Base-by-base conservation (phyloP, 2,797 vertebrate species). In the Myiothlypis coronata region DNA sequence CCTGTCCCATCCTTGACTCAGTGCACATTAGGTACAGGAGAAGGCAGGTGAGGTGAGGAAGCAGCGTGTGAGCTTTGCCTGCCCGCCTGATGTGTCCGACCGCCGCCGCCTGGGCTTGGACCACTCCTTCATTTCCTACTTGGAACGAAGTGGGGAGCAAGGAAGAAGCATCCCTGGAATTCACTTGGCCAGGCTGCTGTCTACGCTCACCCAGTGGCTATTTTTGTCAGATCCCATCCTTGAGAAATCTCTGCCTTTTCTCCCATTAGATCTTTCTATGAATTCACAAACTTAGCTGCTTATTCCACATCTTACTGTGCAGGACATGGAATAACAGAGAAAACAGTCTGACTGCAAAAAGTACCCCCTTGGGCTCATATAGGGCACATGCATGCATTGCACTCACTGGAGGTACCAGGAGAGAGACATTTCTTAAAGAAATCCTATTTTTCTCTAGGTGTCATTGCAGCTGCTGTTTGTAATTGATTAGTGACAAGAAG, bases 121-220 rank as follows among this genome's bases (percentile, higher is more conserved):
- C 27, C 0, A 0, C 60, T 88, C n/a, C 41, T 70, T 52, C 50
- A 30, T 88, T 28, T 22, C 22, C 81, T 60, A 14, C 53, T 80
- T 82, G 68, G 89, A 93, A 52, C 0, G 0, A 83, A 71, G 16
- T 5, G 1, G 69, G 44, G 68, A 93, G 82, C 10, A 15, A 79
- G 61, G 71, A 65, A 61, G 41, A 84, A 85, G 64, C 75, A 93
- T 90, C 86, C 43, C 46, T 93, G 90, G 93, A 94, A 96, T 97
- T 85, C 4, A 0, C 44, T 95, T 92, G 92, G 81, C 81, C 9
- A 4, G 32, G 46, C 88, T 85, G n/a, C 84, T 80, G 39, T 43
- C 60, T 47, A 0, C 0, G 0, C 57, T 85, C 30, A 17, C 20
- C 30, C 43, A 0, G 37, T 41, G 47, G 74, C 53, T 92, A 32